Evolutionary conservation across 2,888 invertebrate species (phyloP), one percentile per base, ranked within the genome.

Genomic region (Digitonthophagus gazella): DNA sequence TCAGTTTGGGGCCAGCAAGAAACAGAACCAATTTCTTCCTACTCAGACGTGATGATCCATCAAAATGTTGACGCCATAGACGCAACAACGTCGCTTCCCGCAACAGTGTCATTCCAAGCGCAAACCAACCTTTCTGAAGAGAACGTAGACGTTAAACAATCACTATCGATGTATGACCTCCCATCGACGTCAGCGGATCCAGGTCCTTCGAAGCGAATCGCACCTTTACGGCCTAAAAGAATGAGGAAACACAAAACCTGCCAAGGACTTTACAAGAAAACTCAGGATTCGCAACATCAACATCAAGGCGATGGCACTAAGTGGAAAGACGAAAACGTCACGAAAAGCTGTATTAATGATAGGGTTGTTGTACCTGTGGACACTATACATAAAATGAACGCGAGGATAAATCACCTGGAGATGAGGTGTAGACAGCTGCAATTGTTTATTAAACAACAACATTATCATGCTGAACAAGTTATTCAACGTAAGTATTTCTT

Each of bases 371-470:
- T 81, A 54, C 78, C 81, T 16, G 65, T 81, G 61, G 77, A 75
- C 71, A 77, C 78, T 8, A 74, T 80, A 22, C 81, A 82, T 67
- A 80, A 78, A 72, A 74, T 83, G 69, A 80, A 80, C 67, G 78
- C 78, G 1, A 76, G 80, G 68, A 76, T 80, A 64, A 78, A 80
- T 69, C 83, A 84, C 73, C 83, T 90, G 74, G 90, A 90, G 76
- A 85, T 88, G 74, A 85, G 87, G 71, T 88, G 89, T 78, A 85
- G 87, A 72, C 87, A 88, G 80, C 80, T 90, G 71, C 88, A 89
- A 78, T 82, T 86, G 72, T 86, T 87, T 65, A 83, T 90, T 70
- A 86, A 88, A 71, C 88, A 87, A 76, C 89, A 90, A 75, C 89
- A 90, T 76, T 85, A 86, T 67, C 86, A 88, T 75, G 86, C 87